Percentiles rank a stretch among this genome's conserved stretches.
phyloP scores from a whole-genome alignment of 2,113 vertebrate genomes.

The Phalacrocorax aristotelis region DNA sequence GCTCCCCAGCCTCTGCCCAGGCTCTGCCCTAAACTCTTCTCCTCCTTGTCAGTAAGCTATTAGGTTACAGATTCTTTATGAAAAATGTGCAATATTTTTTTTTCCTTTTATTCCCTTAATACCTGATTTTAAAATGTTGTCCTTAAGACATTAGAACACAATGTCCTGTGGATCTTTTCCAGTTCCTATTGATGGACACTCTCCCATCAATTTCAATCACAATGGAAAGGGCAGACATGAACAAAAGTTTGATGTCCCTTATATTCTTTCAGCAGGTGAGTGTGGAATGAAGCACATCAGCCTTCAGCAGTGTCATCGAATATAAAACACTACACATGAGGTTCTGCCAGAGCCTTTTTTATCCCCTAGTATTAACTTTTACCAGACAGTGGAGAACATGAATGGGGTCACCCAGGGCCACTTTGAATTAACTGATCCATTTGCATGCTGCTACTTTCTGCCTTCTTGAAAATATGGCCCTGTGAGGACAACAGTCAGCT shows the following conservation, averaged over 20 bases:
- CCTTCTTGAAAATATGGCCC: not conserved
- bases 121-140: slow-evolving; percentile 21
- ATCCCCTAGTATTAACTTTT: not conserved
- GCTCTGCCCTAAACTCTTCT: not conserved
- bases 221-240: slow-evolving; percentile 20
- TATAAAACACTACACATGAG: not conserved
- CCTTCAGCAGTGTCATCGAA: not conserved
- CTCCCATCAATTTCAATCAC: slow-evolving; percentile 39
- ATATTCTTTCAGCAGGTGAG: slow-evolving; percentile 1
- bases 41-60: not conserved
- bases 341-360: not conserved
- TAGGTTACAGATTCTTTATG: not conserved
- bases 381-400: not conserved
- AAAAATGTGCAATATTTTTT: not conserved
- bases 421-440: slow-evolving; percentile 16
- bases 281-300: not conserved
- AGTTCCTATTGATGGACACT: slow-evolving; percentile 27
- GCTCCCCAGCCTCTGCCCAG: not conserved
- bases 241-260: slow-evolving; percentile 27
- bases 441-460: not conserved
- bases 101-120: not conserved
- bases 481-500: not conserved
- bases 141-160: slow-evolving; percentile 17
- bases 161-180: slow-evolving; percentile 48
- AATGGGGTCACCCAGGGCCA: not conserved